Base-by-base conservation (phyloP, 2,888 invertebrate genomes). In the Rutpela maculata region DNA sequence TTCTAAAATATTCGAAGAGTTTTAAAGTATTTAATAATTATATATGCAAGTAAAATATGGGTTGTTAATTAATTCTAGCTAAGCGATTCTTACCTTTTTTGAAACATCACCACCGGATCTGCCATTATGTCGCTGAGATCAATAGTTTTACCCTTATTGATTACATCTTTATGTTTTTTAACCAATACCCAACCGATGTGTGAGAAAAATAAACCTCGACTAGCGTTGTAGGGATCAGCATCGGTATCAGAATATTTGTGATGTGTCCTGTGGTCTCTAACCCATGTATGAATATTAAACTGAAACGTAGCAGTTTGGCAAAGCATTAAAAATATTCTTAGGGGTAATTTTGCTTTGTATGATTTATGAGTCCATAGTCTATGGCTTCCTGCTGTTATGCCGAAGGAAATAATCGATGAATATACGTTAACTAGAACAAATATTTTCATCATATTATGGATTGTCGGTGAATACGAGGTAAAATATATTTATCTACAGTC, bases 181-280 rank as follows among this genome's bases (percentile, higher is more conserved):
- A 95, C 90, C 91, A 97, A 91, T 80, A 98, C 91, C 98, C 98
- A 98, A 26, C 98, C 98, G 88, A 98, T 95, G 89, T 98, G 98
- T 0, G 97, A 94, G 90, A 98, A 98, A 92, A 98, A 98, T 91
- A 98, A 97, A 0, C 87, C 98, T 75, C 97, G 91, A 19, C 91
- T 91, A 0, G 95, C 94, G 86, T 97, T 97, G 88, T 97, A 96
- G 0, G 97, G 97, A 89, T 97, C 97, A 0, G 96, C 97, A 86
- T 96, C 93, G 0, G 96, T 96, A 84, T 95, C 95, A 19, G 94
- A 94, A 89, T 95, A 97, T 89, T 97, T 97, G 89, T 97, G 97
- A 88, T 97, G 97, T 19, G 96, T 95, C 79, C 95, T 90, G 88
- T 95, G 95, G 88, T 95, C 95, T 62, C 95, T 73, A 0, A 93